Evolutionary conservation across 2,888 invertebrate species (phyloP).

Genomic region (Dynastes grantii): DNA sequence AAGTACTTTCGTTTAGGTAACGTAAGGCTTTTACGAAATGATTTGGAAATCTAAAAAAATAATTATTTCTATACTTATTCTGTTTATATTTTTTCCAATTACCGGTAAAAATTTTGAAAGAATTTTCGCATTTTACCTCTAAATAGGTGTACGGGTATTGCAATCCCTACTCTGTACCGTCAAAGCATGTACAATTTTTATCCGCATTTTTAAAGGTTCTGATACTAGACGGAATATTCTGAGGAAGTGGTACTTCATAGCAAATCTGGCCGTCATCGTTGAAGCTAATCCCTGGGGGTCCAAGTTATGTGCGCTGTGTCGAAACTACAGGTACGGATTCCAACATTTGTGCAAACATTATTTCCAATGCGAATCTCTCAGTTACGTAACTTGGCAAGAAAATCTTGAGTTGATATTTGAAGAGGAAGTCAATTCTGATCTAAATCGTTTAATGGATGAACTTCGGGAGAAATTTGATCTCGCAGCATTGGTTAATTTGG

Average conservation of each 20-base stretch:
- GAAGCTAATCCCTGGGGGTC: not conserved
- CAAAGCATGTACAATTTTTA: no score
- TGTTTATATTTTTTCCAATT: no score
- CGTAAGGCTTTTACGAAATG: no score
- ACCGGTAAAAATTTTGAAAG: no score
- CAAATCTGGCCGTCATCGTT: not conserved
- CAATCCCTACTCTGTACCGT: no score
- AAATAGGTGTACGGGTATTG: no score
- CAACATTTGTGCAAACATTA: not conserved
- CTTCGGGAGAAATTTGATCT: not conserved
- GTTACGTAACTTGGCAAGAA: not conserved
- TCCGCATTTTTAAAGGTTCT: not conserved
- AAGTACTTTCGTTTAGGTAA: no score
- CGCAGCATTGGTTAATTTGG: not conserved
- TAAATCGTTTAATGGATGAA: not conserved
- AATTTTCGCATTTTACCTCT: no score
- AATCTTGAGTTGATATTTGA: not conserved
- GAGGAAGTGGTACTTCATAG: slow-evolving; percentile 22
- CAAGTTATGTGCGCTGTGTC: not conserved
- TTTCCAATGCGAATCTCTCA: not conserved
- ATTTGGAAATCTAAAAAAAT: no score
- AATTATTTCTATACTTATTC: no score
- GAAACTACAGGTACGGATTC: not conserved
- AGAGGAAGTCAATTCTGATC: not conserved
- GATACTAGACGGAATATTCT: not conserved